Conservation (phyloP, 2,797 vertebrate species). For the Synaphobranchus kaupii region DNA sequence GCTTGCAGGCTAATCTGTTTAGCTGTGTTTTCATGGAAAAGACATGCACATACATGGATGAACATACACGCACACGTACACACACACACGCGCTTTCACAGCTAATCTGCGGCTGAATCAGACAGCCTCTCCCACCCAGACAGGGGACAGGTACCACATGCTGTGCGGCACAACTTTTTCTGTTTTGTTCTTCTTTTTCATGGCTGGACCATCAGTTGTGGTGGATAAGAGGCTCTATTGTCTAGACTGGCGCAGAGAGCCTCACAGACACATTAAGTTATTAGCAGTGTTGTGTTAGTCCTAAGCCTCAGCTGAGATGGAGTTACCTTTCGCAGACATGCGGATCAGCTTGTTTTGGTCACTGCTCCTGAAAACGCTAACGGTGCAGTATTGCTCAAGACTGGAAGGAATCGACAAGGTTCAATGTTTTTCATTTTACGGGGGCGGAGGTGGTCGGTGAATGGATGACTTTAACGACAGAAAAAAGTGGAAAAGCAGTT, state of each 20-base stretch:
- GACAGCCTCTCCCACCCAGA: neutral
- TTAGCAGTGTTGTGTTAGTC: constrained; percentile 59
- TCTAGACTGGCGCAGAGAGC: constrained; percentile 61
- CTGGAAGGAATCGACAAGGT: neutral
- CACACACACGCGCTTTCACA: neutral
- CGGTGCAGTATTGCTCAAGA: neutral
- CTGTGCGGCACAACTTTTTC: neutral
- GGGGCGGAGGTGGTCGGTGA: too few species aligned
- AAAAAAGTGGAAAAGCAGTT: neutral
- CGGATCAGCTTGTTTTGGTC: neutral
- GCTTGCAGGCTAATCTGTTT: neutral
- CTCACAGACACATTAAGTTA: constrained; percentile 60
- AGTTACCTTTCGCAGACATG: constrained; percentile 46
- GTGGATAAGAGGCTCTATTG: constrained; percentile 55
- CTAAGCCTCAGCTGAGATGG: constrained; percentile 59
- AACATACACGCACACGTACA: neutral
- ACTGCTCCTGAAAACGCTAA: neutral
- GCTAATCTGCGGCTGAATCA: neutral
- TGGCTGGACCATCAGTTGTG: neutral
- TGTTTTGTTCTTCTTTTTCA: neutral
- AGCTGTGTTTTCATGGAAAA: neutral
- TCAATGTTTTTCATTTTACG: neutral
- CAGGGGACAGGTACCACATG: constrained; percentile 1
- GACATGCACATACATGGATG: neutral
- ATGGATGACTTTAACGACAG: neutral